Base-by-base conservation (phyloP, 2,797 vertebrate species). In the Lepilemur septentrionalis region DNA sequence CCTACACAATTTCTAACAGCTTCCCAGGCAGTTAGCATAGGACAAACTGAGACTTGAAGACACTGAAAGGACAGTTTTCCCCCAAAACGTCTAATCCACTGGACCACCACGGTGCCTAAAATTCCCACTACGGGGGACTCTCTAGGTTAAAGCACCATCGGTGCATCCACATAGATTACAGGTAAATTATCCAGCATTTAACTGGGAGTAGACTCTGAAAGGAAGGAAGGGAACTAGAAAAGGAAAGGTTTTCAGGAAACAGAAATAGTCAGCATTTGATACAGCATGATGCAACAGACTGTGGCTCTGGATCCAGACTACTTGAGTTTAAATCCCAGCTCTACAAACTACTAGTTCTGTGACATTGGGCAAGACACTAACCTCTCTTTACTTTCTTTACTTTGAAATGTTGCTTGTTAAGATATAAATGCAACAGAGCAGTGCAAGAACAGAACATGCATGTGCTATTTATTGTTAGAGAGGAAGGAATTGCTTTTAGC, bases 1-100 rank as follows among this genome's bases (percentile, higher is more conserved):
- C 97, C 98, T 98, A 97, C 65, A 80, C 94, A 95, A 92, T 93
- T 43, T 41, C 35, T 55, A 48, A 86, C 2, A 48, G 12, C 48
- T 50, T 83, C 59, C 67, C 0, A n/a, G 67, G 20, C 14, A 81
- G 41, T 18, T 52, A 48, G 48, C 18, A 50, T 9, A 86, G 70
- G 28, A 93, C n/a, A 61, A 73, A n/a, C 43, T 67, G 28, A 86
- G 46, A 83, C 30, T 55, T 72, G 14, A 35, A 93, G 43, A 84
- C 43, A 78, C 23, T 80, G 32, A 86, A 75, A 93, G 30, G 20
- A 91, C 4, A 32, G 25, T 15, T 81, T 81, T 75, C 61, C 28
- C 48, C 87, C 73, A 75, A 93, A 59, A 86, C 8, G 50, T 25
- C 25, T n/a, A 81, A 91, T 30, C 63, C 57, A 76, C 86, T 75